Conservation (phyloP, 2,888 invertebrate genomes). For the Eupithecia insigniata region DNA sequence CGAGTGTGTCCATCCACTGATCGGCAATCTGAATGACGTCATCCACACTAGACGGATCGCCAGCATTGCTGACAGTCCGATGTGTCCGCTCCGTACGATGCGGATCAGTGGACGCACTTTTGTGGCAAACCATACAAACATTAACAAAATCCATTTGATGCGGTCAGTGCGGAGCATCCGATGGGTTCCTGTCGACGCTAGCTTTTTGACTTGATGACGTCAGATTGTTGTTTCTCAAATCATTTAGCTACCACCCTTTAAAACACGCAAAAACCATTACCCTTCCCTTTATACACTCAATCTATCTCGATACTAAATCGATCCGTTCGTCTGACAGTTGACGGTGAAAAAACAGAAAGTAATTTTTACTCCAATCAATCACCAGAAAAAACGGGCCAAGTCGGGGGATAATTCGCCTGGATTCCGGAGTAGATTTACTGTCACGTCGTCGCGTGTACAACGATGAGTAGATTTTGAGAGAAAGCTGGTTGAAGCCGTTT, state of each 20-base stretch:
- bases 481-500: slow-evolving; percentile 14
- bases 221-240: not conserved
- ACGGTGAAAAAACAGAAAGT: slow-evolving; percentile 72
- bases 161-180: too few species aligned
- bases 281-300: slow-evolving; percentile 56
- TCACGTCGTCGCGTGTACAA: slow-evolving; percentile 67
- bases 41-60: too few species aligned
- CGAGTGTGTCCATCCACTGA: too few species aligned
- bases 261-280: slow-evolving; percentile 17
- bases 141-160: too few species aligned
- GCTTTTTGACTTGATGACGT: too few species aligned
- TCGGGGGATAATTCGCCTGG: slow-evolving; percentile 81
- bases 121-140: too few species aligned
- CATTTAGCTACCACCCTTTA: not conserved
- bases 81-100: too few species aligned
- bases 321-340: slow-evolving; percentile 52
- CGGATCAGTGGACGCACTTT: too few species aligned
- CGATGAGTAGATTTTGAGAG: slow-evolving; percentile 23
- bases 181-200: too few species aligned
- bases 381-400: slow-evolving; percentile 76
- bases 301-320: slow-evolving; percentile 58
- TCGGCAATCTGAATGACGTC: too few species aligned
- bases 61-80: too few species aligned
- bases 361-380: slow-evolving; percentile 83
- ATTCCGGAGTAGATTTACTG: slow-evolving; percentile 82